Evolutionary conservation across 2,113 vertebrate species (phyloP), one percentile per base, ranked within the genome.

Genomic region (Aythya baeri): DNA sequence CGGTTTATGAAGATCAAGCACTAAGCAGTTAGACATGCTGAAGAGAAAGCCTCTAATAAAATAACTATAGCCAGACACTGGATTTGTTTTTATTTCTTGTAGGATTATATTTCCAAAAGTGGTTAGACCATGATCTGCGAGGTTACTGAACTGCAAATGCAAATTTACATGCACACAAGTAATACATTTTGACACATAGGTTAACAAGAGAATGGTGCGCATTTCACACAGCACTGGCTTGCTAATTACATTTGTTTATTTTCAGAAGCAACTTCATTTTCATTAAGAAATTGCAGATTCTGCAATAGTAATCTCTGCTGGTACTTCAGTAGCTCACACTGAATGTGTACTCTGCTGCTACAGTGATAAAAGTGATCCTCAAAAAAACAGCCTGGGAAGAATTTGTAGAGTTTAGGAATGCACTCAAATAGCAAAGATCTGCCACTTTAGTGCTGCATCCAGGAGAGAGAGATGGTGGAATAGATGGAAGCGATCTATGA

Each of bases 251-350:
- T 94, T 94, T 97, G 95, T 94, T 96, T 94, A 88, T 96, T 97
- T 96, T 95, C 89, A 86, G 91, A 67, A 86, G 80, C 85, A 94
- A 92, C 94, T 95, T 96, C 82, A 92, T 97, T 95, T 97, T 96
- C 96, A 95, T 97, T 97, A 97, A 94, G 96, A 94, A 97, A 83
- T 90, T 97, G 96, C 96, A 96, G 92, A 96, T 95, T 96, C 85
- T 92, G 91, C 95, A 94, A 2, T 93, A 94, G 63, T 86, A 87
- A 70, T 93, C 90, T 84, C 96, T 84, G 57, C 79, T 72, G 76
- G 63, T 90, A 73, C 85, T 93, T 96, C 94, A 91, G 18, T 81
- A 87, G 71, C 95, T 97, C 63, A 78, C 46, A 58, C 21, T 68
- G 61, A 89, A 66, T 4, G 11, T 58, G 81, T 73, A 50, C 75